These are phyloP conservation scores for Notolepis coatsorum DNA, from an alignment of 2,797 vertebrate genomes.

Conservation along the genomic window DNA sequence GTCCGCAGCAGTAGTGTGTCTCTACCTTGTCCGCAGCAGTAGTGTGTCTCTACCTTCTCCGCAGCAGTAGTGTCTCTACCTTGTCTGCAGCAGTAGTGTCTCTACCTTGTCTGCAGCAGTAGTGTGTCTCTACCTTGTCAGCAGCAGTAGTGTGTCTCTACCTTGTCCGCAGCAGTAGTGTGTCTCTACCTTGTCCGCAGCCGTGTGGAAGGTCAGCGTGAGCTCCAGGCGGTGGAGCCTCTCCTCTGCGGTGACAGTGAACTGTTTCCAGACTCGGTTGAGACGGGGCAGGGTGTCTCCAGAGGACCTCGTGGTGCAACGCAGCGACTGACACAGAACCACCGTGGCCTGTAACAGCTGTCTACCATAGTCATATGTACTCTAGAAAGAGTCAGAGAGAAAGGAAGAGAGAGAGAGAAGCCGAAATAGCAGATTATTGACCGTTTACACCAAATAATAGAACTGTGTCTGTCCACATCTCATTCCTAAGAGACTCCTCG, in stretches of 20 bases:
- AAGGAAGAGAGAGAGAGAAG: not conserved
- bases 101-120: not conserved
- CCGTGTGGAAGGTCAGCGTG: conserved; percentile 89
- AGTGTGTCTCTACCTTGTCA: conserved; percentile 27
- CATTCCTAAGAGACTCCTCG: too few species aligned
- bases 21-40: conserved; percentile 90
- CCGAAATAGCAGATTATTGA: not conserved
- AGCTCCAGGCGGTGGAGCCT: conserved; percentile 92
- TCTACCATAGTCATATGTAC: conserved; percentile 97
- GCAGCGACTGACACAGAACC: conserved; percentile 95
- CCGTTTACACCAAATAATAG: too few species aligned
- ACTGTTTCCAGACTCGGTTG: conserved; percentile 98
- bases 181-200: conserved; percentile 87
- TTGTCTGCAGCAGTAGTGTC: too few species aligned
- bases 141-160: conserved; percentile 34
- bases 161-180: not conserved
- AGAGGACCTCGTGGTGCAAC: conserved; percentile 94
- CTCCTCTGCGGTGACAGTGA: conserved; percentile 93
- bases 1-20: not conserved
- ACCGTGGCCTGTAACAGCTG: conserved; percentile 98
- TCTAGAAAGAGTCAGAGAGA: conserved; percentile 73
- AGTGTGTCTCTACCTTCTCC: not conserved
- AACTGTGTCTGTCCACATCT: too few species aligned
- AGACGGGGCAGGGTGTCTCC: conserved; percentile 96
- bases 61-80: not conserved